A percentile compares a stretch with the other conserved stretches of the same genome.
Conservation (phyloP, 2,113 vertebrate species). For the Nothoprocta perdicaria region DNA sequence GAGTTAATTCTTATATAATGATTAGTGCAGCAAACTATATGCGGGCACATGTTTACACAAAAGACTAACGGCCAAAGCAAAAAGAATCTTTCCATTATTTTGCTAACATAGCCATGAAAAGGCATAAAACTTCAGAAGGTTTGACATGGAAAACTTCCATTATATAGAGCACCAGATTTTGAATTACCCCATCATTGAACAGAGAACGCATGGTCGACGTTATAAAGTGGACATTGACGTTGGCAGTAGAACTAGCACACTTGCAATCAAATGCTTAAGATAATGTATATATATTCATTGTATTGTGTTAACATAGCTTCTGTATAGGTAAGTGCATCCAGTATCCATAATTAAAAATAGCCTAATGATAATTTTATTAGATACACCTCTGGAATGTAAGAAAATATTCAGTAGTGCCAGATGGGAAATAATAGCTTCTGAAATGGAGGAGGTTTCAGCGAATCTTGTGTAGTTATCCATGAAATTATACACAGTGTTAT, state of each 20-base stretch:
- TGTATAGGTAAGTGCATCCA: not conserved
- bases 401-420: not conserved
- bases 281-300: not conserved
- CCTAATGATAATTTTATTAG: not conserved
- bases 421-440: not conserved
- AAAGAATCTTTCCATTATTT: not conserved
- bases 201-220: not conserved
- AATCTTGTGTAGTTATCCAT: not conserved
- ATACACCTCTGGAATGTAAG: not conserved
- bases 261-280: not conserved
- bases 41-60: not conserved
- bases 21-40: not conserved
- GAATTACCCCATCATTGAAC: not conserved
- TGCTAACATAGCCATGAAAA: not conserved
- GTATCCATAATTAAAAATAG: not conserved
- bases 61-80: not conserved
- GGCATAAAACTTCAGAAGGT: accelerated
- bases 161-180: not conserved
- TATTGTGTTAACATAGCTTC: not conserved
- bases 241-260: not conserved
- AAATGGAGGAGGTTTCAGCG: not conserved
- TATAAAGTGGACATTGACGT: not conserved
- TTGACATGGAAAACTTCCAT: not conserved
- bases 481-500: not conserved
- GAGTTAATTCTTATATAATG: not conserved